Base-by-base conservation (phyloP, 1,140 invertebrate genomes). In the Drosophila jambulina region DNA sequence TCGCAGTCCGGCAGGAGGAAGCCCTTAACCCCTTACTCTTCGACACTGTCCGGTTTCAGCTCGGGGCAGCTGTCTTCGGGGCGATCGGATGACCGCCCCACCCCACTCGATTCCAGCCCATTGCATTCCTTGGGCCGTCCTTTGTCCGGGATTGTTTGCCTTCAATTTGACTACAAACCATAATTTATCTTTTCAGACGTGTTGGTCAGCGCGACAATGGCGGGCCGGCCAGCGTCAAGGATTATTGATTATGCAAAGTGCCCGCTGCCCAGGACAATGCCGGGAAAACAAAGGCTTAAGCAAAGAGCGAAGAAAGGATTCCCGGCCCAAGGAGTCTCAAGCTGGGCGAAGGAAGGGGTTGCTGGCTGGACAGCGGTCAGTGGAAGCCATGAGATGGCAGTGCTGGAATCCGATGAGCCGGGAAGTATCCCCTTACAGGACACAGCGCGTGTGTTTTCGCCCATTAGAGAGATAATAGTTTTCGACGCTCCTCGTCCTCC, bases 191-290 rank as follows among this genome's bases (percentile, higher is more conserved):
- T 92, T 92, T 92, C 82, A 81, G 81, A 88, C 78, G 80, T 91
- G 86, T 84, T 78, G 82, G 86, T 92, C 91, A 87, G 78, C 80
- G 75, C 76, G 76, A 91, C 90, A 85, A 90, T 77, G 86, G 48
- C 74, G 54, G 75, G 62, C 51, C 67, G 75, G 62, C 51, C 70
- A 76, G 86, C 91, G 91, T 91, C 91, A 91, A 92, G 91, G 91
- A 92, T 92, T 92, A 92, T 92, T 92, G 91, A 92, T 92, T 92
- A 92, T 92, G 91, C 87, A 92, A 92, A 92, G 87, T 91, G 84
- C 79, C 79, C 78, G 72, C 53, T 60, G 42, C 36, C 34, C 85
- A 48, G 84, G 84, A 88, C 84, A 88, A 90, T 90, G 85, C 53
- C 70, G 65, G 69, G 81, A 85, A 84, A 88, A 88, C 84, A 88